Conservation (phyloP, 2,113 vertebrate genomes). For the Gambusia affinis region DNA sequence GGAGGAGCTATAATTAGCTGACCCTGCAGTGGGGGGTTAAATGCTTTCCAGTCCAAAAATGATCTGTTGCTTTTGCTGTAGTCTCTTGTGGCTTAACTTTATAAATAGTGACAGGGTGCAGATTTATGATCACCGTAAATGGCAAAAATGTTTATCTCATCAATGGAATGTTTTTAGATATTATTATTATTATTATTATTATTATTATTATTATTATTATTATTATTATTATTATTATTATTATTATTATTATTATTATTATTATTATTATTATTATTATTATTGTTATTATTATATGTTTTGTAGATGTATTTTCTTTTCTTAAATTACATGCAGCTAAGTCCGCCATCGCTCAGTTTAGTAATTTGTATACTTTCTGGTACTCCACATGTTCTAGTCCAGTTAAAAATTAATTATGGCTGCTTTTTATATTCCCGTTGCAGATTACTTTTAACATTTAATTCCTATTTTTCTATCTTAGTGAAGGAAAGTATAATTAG, state of each 20-base stretch:
- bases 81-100: background rate
- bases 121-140: too few relatives aligned
- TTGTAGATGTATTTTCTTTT: background rate
- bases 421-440: background rate
- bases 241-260: too few relatives aligned
- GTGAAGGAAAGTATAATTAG: slow-evolving; percentile 21
- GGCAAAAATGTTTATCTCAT: too few relatives aligned
- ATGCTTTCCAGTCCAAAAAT: slow-evolving; percentile 16
- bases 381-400: background rate
- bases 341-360: too few relatives aligned
- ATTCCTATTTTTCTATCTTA: background rate
- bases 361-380: background rate
- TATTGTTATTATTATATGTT: background rate
- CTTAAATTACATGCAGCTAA: too few relatives aligned
- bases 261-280: too few relatives aligned
- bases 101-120: background rate
- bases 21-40: slow-evolving; percentile 17
- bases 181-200: too few relatives aligned
- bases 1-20: slow-evolving; percentile 50
- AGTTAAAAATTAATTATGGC: background rate
- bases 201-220: too few relatives aligned
- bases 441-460: background rate
- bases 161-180: too few relatives aligned
- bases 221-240: too few relatives aligned
- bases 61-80: slow-evolving; percentile 7